Evolutionary conservation across 2,797 vertebrate genomes (phyloP), one percentile per base, ranked within the genome.

Genomic region (Linurgus olivaceus): DNA sequence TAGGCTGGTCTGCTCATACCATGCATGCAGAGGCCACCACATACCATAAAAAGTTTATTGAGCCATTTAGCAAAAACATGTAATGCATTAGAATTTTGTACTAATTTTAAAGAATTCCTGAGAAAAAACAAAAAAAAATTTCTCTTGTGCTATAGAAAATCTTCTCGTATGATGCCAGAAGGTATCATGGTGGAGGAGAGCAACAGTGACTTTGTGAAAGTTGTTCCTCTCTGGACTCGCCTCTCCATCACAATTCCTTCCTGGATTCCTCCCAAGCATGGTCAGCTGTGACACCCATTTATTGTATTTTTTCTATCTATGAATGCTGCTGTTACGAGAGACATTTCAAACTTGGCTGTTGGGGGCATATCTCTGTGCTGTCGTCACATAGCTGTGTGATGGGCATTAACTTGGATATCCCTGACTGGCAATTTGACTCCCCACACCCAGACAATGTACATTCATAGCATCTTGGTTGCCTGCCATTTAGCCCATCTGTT

Each of bases 401-500:
- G 55, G 94, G 93, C 93, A 93, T 58, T 88, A 86, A 92, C 86
- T 93, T 96, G 90, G 92, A 95, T 92, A 87, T 92, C 94, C 72
- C 90, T 88, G 78, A 86, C 91, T 96, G 88, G 66, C 86, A 89
- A 9, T 87, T 94, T 93, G 92, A 92, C 84, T 96, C 90, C 88
- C 88, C 63, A 66, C 84, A 83, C 74, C 83, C 90, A 95, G 95
- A 97, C 90, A 96, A 95, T 82, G 90, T 86, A 94, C 94, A 93
- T 94, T 97, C 95, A 91, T 92, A 94, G 85, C 5, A 6, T 72
- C 73, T 95, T 96, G 95, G 92, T 96, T 83, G 88, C 77, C 84
- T 96, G 93, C 95, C 94, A 96, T 84, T 48, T 63, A 21, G 67
- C 86, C 95, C 93, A 94, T 97, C 96, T 96, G 96, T 86, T 95